Evolutionary conservation across 2,113 vertebrate species (phyloP).

Genomic region (Bos taurus): DNA sequence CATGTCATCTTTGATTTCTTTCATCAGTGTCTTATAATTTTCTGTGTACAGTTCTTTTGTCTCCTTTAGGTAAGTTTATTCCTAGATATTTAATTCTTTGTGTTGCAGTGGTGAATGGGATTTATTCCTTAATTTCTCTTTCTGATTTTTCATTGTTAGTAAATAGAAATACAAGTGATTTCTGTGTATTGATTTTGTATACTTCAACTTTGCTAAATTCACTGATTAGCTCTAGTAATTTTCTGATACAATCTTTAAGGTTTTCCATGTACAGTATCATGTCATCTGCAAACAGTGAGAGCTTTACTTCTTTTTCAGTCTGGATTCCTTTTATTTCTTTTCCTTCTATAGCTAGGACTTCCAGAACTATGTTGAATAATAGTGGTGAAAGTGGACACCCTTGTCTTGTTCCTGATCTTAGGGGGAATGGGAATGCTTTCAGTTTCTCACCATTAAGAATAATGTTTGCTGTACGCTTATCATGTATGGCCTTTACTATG

Average conservation of each 20-base stretch:
- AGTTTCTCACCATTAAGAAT: neutral
- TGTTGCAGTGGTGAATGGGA: too few relatives aligned
- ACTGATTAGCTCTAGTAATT: neutral
- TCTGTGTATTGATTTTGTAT: neutral
- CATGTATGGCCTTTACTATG: neutral
- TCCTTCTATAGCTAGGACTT: neutral
- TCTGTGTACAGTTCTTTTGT: too few relatives aligned
- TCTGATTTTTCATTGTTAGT: neutral
- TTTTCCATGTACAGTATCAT: neutral
- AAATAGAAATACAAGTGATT: neutral
- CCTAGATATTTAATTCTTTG: too few relatives aligned
- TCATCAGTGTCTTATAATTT: too few relatives aligned
- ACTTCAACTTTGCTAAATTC: neutral
- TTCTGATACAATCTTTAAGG: neutral
- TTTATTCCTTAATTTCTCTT: too few relatives aligned
- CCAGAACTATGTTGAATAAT: neutral
- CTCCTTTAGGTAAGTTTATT: too few relatives aligned
- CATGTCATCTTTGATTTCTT: too few relatives aligned
- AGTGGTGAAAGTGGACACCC: neutral
- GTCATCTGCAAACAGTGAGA: neutral
- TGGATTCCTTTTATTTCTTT: neutral
- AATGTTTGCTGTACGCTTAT: neutral
- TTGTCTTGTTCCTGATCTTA: neutral
- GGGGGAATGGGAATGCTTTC: neutral
- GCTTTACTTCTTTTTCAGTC: neutral